A percentile compares a stretch with the other conserved stretches of the same genome.
phyloP scores from a whole-genome alignment of 2,888 invertebrate species.

The Epinotia nisella region DNA sequence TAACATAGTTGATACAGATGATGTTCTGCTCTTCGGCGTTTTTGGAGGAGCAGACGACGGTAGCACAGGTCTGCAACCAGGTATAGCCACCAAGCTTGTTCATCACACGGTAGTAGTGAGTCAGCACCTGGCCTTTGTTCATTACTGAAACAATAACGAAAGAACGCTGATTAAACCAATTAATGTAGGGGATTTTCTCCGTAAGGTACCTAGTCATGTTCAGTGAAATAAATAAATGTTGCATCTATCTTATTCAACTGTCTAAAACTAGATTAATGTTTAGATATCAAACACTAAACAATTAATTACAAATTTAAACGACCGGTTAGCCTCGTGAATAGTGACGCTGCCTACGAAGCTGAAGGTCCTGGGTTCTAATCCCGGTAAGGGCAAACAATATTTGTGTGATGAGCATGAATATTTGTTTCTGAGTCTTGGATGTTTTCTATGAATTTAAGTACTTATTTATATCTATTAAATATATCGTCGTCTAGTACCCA shows the following conservation, averaged over 20 bases:
- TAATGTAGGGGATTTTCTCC: neutral
- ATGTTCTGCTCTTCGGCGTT: slow-evolving; percentile 99
- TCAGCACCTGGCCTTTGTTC: slow-evolving; percentile 97
- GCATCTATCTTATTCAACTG: neutral
- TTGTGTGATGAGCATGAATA: too few relatives aligned
- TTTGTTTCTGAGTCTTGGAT: too few relatives aligned
- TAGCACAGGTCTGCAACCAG: slow-evolving; percentile 98
- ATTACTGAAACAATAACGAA: slow-evolving; percentile 88
- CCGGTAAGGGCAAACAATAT: too few relatives aligned
- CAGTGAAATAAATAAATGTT: too few relatives aligned
- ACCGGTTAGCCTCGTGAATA: too few relatives aligned
- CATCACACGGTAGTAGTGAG: slow-evolving; percentile 98
- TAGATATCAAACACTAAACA: neutral
- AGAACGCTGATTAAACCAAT: neutral
- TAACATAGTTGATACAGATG: slow-evolving; percentile 98
- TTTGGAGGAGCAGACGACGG: slow-evolving; percentile 97
- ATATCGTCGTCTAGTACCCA: too few relatives aligned
- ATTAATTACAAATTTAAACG: too few relatives aligned
- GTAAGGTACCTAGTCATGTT: neutral
- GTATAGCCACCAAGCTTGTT: slow-evolving; percentile 98
- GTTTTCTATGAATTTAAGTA: too few relatives aligned
- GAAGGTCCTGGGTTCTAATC: too few relatives aligned
- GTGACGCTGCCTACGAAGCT: too few relatives aligned
- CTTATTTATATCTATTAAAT: too few relatives aligned
- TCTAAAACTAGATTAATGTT: neutral